Percentiles rank a stretch among this genome's conserved stretches.
phyloP scores from a whole-genome alignment of 2,113 vertebrate genomes.

The Passerina amoena region DNA sequence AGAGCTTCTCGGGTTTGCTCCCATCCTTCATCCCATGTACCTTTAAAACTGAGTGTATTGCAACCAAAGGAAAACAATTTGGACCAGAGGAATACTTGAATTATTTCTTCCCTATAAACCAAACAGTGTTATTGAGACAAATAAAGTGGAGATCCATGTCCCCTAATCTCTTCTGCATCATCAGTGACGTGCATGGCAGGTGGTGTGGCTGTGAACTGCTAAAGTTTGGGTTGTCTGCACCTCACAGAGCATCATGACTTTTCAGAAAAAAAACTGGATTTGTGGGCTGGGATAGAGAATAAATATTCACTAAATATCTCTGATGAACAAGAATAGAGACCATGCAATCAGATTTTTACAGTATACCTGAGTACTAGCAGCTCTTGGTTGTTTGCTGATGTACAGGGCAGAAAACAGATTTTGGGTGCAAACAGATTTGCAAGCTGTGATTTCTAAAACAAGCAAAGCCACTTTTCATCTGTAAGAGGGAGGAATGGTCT shows the following conservation, averaged over 20 bases:
- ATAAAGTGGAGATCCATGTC: neutral
- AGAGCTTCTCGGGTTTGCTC: neutral
- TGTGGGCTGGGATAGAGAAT: neutral
- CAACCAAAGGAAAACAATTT: neutral
- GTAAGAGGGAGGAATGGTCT: neutral
- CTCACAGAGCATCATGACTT: neutral
- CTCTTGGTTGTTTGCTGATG: neutral
- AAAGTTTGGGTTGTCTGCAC: neutral
- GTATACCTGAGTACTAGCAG: neutral
- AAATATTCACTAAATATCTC: neutral
- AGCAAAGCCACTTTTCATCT: neutral
- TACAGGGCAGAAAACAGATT: neutral
- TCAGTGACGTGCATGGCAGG: rapidly evolving
- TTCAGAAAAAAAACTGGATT: neutral
- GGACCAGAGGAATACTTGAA: neutral
- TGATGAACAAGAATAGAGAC: neutral
- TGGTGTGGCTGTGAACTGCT: neutral
- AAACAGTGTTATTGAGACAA: neutral
- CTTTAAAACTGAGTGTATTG: neutral
- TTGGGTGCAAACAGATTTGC: neutral
- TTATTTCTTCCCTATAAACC: neutral
- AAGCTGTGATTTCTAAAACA: neutral
- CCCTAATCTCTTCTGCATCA: neutral
- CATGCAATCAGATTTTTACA: neutral
- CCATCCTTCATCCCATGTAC: neutral